Evolutionary conservation across 1,140 invertebrate species (phyloP).

Genomic region (Drosophila tristis): DNA sequence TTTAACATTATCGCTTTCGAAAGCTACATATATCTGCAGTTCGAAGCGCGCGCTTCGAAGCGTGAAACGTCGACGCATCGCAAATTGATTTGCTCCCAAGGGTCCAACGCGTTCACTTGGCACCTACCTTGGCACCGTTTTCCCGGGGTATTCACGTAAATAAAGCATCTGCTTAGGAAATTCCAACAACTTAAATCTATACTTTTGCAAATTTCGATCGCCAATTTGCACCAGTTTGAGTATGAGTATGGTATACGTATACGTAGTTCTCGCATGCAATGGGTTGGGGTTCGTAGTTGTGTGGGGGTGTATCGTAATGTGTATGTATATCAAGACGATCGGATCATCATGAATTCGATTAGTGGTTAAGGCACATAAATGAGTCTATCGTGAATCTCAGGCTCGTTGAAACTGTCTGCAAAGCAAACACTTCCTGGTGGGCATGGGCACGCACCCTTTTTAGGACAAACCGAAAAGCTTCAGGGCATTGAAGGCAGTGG

Average conservation of each 20-base stretch:
- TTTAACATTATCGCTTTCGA: conserved; percentile 56
- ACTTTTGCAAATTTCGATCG: conserved; percentile 56
- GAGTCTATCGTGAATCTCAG: conserved; percentile 77
- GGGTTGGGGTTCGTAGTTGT: conserved; percentile 54
- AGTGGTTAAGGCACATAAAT: conserved; percentile 72
- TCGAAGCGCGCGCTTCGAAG: conserved; percentile 50
- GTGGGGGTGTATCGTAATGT: conserved; percentile 12
- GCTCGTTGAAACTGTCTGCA: conserved; percentile 51
- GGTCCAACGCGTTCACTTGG: conserved; percentile 29
- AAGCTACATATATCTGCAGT: conserved; percentile 16
- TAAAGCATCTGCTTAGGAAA: conserved; percentile 54
- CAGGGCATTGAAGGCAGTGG: conserved; percentile 96
- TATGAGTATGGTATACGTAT: conserved; percentile 50
- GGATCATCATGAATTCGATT: conserved; percentile 72
- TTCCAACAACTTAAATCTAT: conserved; percentile 73
- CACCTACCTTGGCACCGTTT: conserved; percentile 71
- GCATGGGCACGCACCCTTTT: background rate
- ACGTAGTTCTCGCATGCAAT: conserved; percentile 65
- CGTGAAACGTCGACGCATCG: conserved; percentile 53
- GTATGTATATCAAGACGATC: conserved; percentile 37
- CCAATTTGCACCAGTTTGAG: conserved; percentile 52
- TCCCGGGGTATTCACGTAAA: conserved; percentile 31
- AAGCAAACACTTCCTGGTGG: conserved; percentile 7
- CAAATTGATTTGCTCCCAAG: conserved; percentile 41
- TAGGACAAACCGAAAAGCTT: conserved; percentile 95